phyloP scores from a whole-genome alignment of 2,113 vertebrate species.

The Platichthys flesus region DNA sequence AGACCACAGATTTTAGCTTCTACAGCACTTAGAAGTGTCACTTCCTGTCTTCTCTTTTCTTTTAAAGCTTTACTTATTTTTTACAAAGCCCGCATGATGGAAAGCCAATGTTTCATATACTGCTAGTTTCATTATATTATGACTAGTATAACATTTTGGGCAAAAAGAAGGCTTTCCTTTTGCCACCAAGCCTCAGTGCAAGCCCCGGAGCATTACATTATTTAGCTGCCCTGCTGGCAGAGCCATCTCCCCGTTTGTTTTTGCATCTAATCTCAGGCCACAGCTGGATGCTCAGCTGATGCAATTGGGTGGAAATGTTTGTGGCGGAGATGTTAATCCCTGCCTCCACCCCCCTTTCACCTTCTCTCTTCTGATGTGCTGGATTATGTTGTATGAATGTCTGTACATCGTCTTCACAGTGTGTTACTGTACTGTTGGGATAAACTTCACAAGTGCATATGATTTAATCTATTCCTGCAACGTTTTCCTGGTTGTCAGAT shows the following conservation, averaged over 20 bases:
- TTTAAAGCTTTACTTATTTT: too few relatives aligned
- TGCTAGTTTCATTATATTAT: too few relatives aligned
- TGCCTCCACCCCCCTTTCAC: constrained; percentile 10
- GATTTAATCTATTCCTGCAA: background rate
- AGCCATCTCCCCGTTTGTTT: constrained; percentile 36
- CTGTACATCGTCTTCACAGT: background rate
- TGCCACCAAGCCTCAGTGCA: background rate
- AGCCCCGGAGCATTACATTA: constrained; percentile 23
- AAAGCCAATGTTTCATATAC: too few relatives aligned
- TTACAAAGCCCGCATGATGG: too few relatives aligned
- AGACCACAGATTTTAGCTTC: too few relatives aligned
- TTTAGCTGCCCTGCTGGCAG: constrained; percentile 29
- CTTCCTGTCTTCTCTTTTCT: too few relatives aligned
- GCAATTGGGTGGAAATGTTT: constrained; percentile 42
- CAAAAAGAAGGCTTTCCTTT: too few relatives aligned
- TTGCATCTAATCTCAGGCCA: constrained; percentile 52
- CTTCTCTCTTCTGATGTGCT: constrained; percentile 16
- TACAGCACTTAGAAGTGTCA: too few relatives aligned
- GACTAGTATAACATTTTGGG: too few relatives aligned
- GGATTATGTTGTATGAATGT: constrained; percentile 23
- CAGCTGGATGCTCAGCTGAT: constrained; percentile 53
- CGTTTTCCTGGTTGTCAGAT: background rate
- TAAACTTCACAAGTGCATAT: background rate
- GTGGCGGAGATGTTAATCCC: constrained; percentile 49
- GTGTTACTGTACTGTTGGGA: background rate